Base-by-base conservation (phyloP, 2,113 vertebrate species). In the Pygoscelis antarcticus region DNA sequence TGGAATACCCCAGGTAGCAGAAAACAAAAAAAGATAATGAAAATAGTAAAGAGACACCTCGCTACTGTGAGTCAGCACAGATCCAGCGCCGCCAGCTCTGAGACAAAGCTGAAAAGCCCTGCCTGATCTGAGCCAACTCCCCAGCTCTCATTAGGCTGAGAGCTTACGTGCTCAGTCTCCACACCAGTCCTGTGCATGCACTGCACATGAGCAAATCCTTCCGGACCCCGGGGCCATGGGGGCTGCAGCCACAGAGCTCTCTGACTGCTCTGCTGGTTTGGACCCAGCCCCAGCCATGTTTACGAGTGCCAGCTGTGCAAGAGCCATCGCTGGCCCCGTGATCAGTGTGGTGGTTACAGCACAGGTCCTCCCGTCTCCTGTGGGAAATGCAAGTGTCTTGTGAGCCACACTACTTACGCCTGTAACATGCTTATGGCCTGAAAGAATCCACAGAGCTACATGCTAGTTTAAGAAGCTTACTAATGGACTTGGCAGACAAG, bases 181-280 rank as follows among this genome's bases (percentile, higher is more conserved):
- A 10, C 23, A 74, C 38, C 1, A 1, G 46, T 36, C 21, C 49
- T 51, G 61, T 40, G 49, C 17, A 13, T 54, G 29, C 52, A 42
- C 27, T 29, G 18, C 0, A 0, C 2, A 2, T 23, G 12, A 87
- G 57, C 38, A 93, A 85, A 90, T 36, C 44, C 71, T 74, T 47
- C 62, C 1, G 5, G 40, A 44, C 18, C 26, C 18, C 1, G 2
- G 15, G 60, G 40, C 42, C 2, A 0, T 3, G 16, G 29, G 36
- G 23, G 38, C 65, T 84, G 47, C 38, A 87, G 81, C 51, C 40
- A 32, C 42, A 64, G 70, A 38, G 38, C 16, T 68, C 16, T 30
- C 32, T 4, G 2, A 83, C 49, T 5, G 2, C 44, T 80, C 47
- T 49, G 52, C 42, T 52, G 46, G 10, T 74, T 49, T 86, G 68